Conservation (phyloP, 2,888 invertebrate species). For the Lasioglossum pauxillum region DNA sequence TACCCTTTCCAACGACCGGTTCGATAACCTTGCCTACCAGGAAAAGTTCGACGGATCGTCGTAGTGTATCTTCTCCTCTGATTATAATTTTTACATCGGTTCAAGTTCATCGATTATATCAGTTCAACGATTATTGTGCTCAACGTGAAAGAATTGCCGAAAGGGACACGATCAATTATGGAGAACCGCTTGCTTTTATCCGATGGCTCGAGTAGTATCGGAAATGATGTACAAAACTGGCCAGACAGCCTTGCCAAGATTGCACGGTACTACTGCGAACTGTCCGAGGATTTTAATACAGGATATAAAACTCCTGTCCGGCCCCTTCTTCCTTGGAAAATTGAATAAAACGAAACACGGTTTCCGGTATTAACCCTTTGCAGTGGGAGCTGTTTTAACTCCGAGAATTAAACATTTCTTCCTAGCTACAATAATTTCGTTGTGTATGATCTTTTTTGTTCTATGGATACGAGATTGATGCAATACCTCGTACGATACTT, state of each 20-base stretch:
- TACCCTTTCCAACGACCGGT: neutral
- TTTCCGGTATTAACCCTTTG: too few species aligned
- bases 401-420: too few species aligned
- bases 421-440: too few species aligned
- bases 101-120: neutral
- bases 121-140: neutral
- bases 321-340: too few species aligned
- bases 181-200: conserved; percentile 18
- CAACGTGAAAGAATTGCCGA: neutral
- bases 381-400: too few species aligned
- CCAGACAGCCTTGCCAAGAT: conserved; percentile 30
- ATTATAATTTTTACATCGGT: neutral
- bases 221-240: neutral
- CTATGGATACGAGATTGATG: too few species aligned
- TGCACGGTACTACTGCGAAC: conserved; percentile 7
- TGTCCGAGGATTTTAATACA: neutral
- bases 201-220: neutral
- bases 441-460: too few species aligned
- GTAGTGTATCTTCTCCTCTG: neutral
- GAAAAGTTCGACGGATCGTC: neutral
- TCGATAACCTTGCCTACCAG: conserved; percentile 30
- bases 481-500: too few species aligned
- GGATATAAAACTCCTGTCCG: neutral
- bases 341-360: too few species aligned
- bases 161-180: neutral